Base-by-base conservation (phyloP, 2,888 invertebrate genomes). In the Drosophila pseudotakahashii region DNA sequence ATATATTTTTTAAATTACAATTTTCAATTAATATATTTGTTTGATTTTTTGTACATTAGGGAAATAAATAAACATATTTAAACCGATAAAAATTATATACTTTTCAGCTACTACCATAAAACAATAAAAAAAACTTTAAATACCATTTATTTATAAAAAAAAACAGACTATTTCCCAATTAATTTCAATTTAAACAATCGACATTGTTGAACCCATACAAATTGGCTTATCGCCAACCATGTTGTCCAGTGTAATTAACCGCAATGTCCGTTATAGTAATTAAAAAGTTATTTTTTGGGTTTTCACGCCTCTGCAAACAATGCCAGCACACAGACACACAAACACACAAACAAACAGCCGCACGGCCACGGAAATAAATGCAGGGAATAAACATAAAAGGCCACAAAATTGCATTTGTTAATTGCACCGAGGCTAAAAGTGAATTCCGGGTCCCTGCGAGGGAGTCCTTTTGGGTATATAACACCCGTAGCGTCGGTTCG, bases 381-480 rank as follows among this genome's bases (percentile, higher is more conserved):
- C 66, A 26, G 26, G 66, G 66, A 66, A 66, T 70, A 53, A 41
- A 54, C 71, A 71, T 60, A 37, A 45, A 71, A 72, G 73, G 63
- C 74, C 82, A 59, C 82, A 75, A 63, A 73, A 73, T 77, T 73
- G 74, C 76, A 79, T 75, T 79, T 81, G 81, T 76, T 84, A 77
- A 78, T 77, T 81, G 70, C 52, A 45, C 5, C 34, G 34, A 23
- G 72, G 58, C 64, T 37, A 58, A 76, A 70, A 82, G 69, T 63
- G 53, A 79, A 74, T 64, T 66, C 62, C 57, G 45, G 11, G n/a
- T 62, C 61, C 55, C 59, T n/a, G 45, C 45, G 26, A 13, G 45
- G 45, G 26, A 26, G 6, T 47, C 45, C 45, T 30, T 30, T 30
- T 30, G 58, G 52, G 52, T 23, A 34, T 13, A 37, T 14, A 9